Percentiles rank a stretch among this genome's conserved stretches.
Conservation (phyloP, 2,888 invertebrate genomes). For the Mesorhabditis spiculigera region DNA sequence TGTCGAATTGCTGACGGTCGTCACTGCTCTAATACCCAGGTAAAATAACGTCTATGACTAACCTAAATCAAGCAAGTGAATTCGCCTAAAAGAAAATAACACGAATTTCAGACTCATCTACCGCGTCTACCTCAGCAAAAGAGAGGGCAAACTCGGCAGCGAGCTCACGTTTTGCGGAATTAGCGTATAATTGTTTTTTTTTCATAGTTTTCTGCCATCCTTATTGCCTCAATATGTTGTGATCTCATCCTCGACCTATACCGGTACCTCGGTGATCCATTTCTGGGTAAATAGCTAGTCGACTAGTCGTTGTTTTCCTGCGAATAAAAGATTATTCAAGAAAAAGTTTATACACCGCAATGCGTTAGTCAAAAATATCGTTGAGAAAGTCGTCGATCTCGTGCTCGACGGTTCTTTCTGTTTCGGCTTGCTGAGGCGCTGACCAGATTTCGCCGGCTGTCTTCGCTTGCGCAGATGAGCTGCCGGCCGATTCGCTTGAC, state of each 20-base stretch:
- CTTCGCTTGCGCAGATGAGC: not conserved
- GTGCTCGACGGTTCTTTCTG: slow-evolving; percentile 69
- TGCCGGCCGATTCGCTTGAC: slow-evolving; percentile 55
- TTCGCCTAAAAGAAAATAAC: not conserved
- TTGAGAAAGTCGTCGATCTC: slow-evolving; percentile 92
- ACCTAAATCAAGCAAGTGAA: not conserved
- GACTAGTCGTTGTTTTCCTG: not conserved
- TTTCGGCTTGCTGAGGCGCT: slow-evolving; percentile 41
- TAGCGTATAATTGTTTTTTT: not conserved
- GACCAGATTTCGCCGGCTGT: slow-evolving; percentile 29
- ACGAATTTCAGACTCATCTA: not conserved
- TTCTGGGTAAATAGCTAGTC: not conserved
- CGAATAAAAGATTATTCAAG: not conserved
- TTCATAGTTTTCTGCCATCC: not conserved
- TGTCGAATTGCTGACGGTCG: slow-evolving; percentile 1
- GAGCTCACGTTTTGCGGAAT: slow-evolving; percentile 2
- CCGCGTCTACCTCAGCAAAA: slow-evolving; percentile 2
- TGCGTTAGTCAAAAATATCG: slow-evolving; percentile 75
- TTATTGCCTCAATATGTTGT: not conserved
- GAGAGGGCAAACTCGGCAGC: not conserved
- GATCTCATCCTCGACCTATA: not conserved
- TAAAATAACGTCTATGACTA: not conserved
- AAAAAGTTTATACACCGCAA: not conserved
- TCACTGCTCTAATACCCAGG: not conserved
- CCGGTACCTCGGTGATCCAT: not conserved